phyloP scores from a whole-genome alignment of 2,888 invertebrate genomes.

The Heliconius charithonia region DNA sequence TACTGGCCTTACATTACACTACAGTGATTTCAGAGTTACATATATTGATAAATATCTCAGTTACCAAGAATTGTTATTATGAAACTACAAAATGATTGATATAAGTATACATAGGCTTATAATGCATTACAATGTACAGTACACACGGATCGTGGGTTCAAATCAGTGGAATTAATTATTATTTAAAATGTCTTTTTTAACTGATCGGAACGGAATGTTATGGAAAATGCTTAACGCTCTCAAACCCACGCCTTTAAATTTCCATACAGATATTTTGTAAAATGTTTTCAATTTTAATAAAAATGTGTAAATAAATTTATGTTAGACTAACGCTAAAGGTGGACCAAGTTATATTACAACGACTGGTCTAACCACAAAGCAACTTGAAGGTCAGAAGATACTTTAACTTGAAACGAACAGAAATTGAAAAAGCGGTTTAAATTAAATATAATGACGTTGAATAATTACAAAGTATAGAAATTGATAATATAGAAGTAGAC shows the following conservation, averaged over 20 bases:
- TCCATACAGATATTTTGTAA: not conserved
- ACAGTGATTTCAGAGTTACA: slow-evolving; percentile 3
- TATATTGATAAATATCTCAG: slow-evolving; percentile 4
- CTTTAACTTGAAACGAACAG: not conserved
- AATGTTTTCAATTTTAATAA: not conserved
- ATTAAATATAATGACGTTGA: not conserved
- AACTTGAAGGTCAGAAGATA: slow-evolving; percentile 2
- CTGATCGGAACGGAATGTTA: not conserved
- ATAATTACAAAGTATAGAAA: not conserved
- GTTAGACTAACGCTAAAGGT: not conserved
- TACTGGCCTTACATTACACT: not conserved
- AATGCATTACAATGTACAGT: too few relatives aligned
- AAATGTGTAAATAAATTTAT: not conserved
- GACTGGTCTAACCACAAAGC: slow-evolving; percentile 5
- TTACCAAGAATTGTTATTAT: not conserved
- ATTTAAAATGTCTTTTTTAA: not conserved
- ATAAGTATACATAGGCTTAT: not conserved
- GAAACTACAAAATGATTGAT: not conserved
- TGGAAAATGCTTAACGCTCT: too few relatives aligned
- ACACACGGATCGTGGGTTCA: not conserved
- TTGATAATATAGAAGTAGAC: not conserved
- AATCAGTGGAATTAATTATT: not conserved
- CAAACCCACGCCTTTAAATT: too few relatives aligned
- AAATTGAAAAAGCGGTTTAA: not conserved
- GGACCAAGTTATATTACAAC: not conserved